Evolutionary conservation across 2,113 vertebrate species (phyloP), one percentile per base, ranked within the genome.

Genomic region (Odocoileus hemionus): DNA sequence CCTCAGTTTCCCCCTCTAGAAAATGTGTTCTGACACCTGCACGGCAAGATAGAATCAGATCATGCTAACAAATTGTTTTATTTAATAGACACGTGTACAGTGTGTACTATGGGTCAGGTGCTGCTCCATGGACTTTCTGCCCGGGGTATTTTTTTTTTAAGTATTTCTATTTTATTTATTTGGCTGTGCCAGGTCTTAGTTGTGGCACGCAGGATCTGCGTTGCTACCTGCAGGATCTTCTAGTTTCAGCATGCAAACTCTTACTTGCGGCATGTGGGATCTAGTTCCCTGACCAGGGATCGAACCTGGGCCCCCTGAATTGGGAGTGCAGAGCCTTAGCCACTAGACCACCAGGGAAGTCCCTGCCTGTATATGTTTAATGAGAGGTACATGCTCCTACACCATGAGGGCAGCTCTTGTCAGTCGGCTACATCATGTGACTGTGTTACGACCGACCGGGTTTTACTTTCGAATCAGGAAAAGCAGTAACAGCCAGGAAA

Each of bases 401-500:
- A 39, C 45, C 10, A 25, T 4, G 3, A 33, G 15, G 16, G 33
- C 60, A 45, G 60, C 80, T 39, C 17, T 10, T 7, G 30, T 54
- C 16, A 4, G 28, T 28, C 9, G 12, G 36, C 47, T 3, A 15
- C 43, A 21, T 19, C 58, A n/a, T 6, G 58, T 47, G 58, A 57
- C 23, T 30, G 25, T 80, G 79, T 88, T 78, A 33, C 83, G 23
- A 83, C 7, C 5, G 60, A 45, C 60, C 74, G 25, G 7, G 9
- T 82, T 93, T 97, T 67, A 86, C 67, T 82, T 67, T 58, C 7
- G 17, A 43, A 89, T 55, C 76, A 86, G 80, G 60, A 89, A 89
- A 92, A 90, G 9, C 19, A 47, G 15, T 2, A 23, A 78, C 16
- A 84, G 61, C 54, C 33, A 39, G 89, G 60, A 85, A 50, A 57